phyloP scores from a whole-genome alignment of 1,140 invertebrate species.

The Drosophila nigromelanica region DNA sequence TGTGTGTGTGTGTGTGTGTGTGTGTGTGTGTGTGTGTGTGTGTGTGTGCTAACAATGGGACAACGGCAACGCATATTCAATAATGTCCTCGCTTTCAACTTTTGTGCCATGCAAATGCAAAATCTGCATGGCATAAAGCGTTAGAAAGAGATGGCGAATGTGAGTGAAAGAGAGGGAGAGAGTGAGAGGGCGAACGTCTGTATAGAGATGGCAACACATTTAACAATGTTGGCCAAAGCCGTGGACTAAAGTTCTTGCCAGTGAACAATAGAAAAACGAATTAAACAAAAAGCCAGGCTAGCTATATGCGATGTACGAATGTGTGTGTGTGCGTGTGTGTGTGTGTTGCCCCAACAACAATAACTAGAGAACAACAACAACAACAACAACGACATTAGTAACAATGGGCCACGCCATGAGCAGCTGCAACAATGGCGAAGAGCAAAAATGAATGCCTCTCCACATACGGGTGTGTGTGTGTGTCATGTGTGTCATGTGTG shows the following conservation, averaged over 20 bases:
- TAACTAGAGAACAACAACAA: constrained; percentile 36
- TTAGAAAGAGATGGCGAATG: not conserved
- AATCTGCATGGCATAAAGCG: constrained; percentile 46
- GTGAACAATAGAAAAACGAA: constrained; percentile 79
- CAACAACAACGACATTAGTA: constrained; percentile 23
- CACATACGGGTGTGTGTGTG: constrained; percentile 11
- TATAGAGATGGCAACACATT: constrained; percentile 65
- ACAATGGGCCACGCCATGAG: constrained; percentile 47
- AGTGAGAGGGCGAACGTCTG: not conserved
- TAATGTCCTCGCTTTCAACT: constrained; percentile 79
- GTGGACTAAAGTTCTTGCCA: constrained; percentile 73
- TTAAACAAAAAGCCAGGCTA: constrained; percentile 76
- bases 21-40: constrained; percentile 24
- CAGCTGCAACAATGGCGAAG: constrained; percentile 71
- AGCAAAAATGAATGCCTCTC: constrained; percentile 63
- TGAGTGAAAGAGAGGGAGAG: not conserved
- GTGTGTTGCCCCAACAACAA: constrained; percentile 42
- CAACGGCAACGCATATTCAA: constrained; percentile 74
- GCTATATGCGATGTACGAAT: constrained; percentile 1
- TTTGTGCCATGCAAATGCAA: constrained; percentile 70
- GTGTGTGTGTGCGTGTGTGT: constrained; percentile 8
- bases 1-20: no score
- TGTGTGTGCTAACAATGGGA: constrained; percentile 54
- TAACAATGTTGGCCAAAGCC: constrained; percentile 76
- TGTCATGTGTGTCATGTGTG: constrained; percentile 7